Conservation (phyloP, 2,888 invertebrate genomes). For the Lycophotia porphyrea region DNA sequence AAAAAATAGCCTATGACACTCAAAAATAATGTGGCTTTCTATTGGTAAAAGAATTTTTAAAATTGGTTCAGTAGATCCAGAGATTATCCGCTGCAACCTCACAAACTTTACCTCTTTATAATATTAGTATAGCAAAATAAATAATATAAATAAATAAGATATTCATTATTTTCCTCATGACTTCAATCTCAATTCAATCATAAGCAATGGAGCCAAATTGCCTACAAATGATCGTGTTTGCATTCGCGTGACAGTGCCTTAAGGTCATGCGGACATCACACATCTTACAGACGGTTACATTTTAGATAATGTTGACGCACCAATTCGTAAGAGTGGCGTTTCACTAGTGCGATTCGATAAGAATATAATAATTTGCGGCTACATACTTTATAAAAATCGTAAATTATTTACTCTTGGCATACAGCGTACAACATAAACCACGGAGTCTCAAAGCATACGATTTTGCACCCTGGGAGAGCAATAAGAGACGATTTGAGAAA, state of each 20-base stretch:
- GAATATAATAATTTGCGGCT: not conserved
- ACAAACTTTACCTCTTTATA: too few species aligned
- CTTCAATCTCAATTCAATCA: not conserved
- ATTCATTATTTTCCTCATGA: not conserved
- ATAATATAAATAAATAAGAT: too few species aligned
- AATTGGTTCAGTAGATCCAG: too few species aligned
- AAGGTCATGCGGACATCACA: slow-evolving; percentile 62
- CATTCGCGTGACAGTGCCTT: slow-evolving; percentile 59
- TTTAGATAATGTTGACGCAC: slow-evolving; percentile 51
- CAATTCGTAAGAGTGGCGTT: slow-evolving; percentile 51
- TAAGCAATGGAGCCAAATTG: slow-evolving; percentile 1
- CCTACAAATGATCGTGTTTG: slow-evolving; percentile 23
- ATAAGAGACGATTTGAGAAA: not conserved
- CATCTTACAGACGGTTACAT: slow-evolving; percentile 50
- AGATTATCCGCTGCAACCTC: too few species aligned
- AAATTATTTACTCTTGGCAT: not conserved
- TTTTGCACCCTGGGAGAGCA: not conserved
- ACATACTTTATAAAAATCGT: not conserved
- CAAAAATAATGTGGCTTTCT: too few species aligned
- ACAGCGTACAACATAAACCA: not conserved
- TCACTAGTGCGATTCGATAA: slow-evolving; percentile 41
- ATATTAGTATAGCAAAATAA: too few species aligned
- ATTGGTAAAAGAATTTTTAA: too few species aligned
- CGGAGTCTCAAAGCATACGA: not conserved
- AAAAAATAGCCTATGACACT: too few species aligned